A percentile compares a stretch with the other conserved stretches of the same genome.
phyloP scores from a whole-genome alignment of 2,113 vertebrate species.

The Meriones unguiculatus region DNA sequence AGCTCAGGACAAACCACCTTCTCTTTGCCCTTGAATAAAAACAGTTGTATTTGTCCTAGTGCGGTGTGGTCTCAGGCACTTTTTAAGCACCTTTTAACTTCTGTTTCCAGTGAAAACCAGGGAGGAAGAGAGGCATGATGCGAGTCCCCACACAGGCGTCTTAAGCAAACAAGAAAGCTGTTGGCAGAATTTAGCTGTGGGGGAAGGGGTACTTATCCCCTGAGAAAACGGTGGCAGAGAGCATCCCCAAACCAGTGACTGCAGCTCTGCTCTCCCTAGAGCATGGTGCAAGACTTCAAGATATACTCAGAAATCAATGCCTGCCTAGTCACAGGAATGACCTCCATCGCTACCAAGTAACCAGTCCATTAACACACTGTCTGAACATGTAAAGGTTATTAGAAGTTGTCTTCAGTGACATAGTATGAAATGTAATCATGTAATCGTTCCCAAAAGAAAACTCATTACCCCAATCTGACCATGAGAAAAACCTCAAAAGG shows the following conservation, averaged over 20 bases:
- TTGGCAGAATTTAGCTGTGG: background rate
- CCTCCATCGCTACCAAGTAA: background rate
- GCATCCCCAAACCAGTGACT: background rate
- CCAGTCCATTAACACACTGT: background rate
- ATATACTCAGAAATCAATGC: background rate
- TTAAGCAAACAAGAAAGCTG: background rate
- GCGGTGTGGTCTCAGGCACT: background rate
- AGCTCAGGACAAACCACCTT: background rate
- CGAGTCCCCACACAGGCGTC: background rate
- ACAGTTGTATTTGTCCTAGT: background rate
- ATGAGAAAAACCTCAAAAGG: background rate
- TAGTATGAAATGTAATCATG: constrained; percentile 24
- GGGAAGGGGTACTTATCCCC: no score
- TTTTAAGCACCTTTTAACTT: background rate
- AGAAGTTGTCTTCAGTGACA: constrained; percentile 5
- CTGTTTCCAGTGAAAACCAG: background rate
- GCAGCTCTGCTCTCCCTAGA: background rate
- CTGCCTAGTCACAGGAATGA: background rate
- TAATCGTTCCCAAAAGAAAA: background rate
- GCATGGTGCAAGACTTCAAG: background rate
- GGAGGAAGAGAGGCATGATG: background rate
- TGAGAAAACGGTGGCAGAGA: background rate
- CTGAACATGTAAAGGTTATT: constrained; percentile 14
- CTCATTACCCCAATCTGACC: background rate
- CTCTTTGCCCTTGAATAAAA: background rate